Base-by-base conservation (phyloP, 2,888 invertebrate species). In the Pristionchus maxplancki region DNA sequence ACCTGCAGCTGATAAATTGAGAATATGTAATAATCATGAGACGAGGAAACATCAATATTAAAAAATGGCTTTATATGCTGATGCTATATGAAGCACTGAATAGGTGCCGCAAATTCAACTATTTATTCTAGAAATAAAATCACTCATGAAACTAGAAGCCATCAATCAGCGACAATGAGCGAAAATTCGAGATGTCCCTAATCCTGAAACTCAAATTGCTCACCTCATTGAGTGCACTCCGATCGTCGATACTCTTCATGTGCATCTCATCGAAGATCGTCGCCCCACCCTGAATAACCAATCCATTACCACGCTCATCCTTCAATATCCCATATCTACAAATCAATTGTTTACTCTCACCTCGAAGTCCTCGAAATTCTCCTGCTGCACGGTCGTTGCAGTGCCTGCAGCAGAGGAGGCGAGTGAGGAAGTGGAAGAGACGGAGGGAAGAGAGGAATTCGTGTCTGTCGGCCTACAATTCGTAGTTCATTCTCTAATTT, bases 221-320 rank as follows among this genome's bases (percentile, higher is more conserved):
- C 34, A 92, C 91, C 90, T 91, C 90, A 62, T 90, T 90, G n/a
- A 92, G 82, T 8, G 90, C 91, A 82, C 90, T 90, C 40, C 88
- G 81, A 85, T 93, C 93, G 87, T 94, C 94, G 48, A 94, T 88
- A n/a, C 91, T 92, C 53, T 88, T 89, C 89, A 93, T 89, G 64
- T 93, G 92, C 48, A 94, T n/a, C 58, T 93, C 90, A 88, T 94
- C 94, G 86, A 94, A 94, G 11, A 93, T 90, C 48, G 85, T 64
- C 40, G 37, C 44, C 0, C 40, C 44, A 13, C 78, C 78, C 78
- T 78, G 44, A 71, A 71, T 28, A 13, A 64, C 8, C 9, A 0
- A 64, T 6, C 15, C 6, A 24, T 78, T 9, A 44, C 8, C 3
- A 9, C 15, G 4, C 13, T 71, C 37, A 8, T 24, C 58, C 0